Percentiles rank a stretch among this genome's conserved stretches.
These are phyloP conservation scores for Rotaria sp. DNA, from an alignment of 2,888 invertebrate genomes.

Conservation along the genomic window DNA sequence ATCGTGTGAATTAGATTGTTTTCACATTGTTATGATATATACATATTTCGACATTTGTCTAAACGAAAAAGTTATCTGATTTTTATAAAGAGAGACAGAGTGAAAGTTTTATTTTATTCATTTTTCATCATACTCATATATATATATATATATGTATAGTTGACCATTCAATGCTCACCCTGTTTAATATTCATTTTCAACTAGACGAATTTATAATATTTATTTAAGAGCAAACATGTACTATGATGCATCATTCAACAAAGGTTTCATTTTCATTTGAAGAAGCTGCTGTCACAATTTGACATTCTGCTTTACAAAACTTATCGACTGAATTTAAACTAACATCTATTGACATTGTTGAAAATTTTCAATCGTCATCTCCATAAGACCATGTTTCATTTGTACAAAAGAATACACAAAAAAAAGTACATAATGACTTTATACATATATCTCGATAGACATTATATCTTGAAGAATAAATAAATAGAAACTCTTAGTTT, in stretches of 20 bases:
- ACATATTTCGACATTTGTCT: background rate
- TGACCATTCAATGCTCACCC: no score
- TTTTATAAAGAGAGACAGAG: background rate
- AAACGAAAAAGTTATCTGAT: no score
- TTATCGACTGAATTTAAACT: background rate
- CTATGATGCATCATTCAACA: background rate
- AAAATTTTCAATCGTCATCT: background rate
- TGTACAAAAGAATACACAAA: no score
- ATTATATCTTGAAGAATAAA: no score
- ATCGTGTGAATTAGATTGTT: background rate
- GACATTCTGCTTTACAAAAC: background rate
- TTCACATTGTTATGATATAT: background rate
- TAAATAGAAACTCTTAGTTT: no score
- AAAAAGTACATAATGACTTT: no score
- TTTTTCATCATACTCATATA: background rate
- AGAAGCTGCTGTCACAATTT: conserved; percentile 2
- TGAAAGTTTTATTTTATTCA: background rate
- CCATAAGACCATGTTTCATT: background rate
- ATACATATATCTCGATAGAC: no score
- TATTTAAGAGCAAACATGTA: background rate
- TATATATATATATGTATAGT: no score
- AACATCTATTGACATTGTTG: background rate
- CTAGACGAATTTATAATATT: background rate
- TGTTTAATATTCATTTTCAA: background rate
- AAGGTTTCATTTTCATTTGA: background rate